Evolutionary conservation across 1,140 invertebrate genomes (phyloP).

Genomic region (Wiebesia pumilae): DNA sequence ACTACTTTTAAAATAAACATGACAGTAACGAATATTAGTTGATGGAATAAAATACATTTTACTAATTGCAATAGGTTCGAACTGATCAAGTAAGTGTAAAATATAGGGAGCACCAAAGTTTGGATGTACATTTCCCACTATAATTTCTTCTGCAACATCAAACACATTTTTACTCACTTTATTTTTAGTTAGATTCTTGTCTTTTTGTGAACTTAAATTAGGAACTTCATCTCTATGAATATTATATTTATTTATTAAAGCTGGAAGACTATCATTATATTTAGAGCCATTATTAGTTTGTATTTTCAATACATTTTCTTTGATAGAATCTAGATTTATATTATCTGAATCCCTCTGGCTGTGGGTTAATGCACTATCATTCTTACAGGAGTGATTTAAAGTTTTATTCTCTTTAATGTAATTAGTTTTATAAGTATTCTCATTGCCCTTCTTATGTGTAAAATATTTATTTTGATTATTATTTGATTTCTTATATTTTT

Average conservation of each 20-base stretch:
- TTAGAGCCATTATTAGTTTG: too few relatives aligned
- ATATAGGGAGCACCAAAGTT: conserved; percentile 59
- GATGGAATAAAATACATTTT: conserved; percentile 48
- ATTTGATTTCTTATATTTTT: neutral
- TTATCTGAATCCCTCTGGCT: neutral
- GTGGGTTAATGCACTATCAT: neutral
- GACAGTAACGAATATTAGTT: conserved; percentile 61
- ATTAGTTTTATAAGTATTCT: too few relatives aligned
- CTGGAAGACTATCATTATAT: neutral
- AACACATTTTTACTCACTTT: conserved; percentile 7
- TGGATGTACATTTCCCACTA: conserved; percentile 64
- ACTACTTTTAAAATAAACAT: conserved; percentile 62
- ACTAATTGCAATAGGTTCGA: conserved; percentile 62
- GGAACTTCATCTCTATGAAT: neutral
- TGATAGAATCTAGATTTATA: too few relatives aligned
- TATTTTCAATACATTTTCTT: too few relatives aligned
- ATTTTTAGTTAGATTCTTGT: neutral
- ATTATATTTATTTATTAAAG: neutral
- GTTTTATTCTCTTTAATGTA: too few relatives aligned
- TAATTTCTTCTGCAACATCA: conserved; percentile 58
- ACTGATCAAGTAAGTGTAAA: conserved; percentile 64
- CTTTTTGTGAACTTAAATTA: neutral
- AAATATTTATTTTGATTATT: conserved; percentile 1
- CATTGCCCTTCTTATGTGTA: neutral
- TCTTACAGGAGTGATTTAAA: too few relatives aligned